Percentiles rank a stretch among this genome's conserved stretches.
phyloP scores from a whole-genome alignment of 2,113 vertebrate genomes.

The Zeus faber region DNA sequence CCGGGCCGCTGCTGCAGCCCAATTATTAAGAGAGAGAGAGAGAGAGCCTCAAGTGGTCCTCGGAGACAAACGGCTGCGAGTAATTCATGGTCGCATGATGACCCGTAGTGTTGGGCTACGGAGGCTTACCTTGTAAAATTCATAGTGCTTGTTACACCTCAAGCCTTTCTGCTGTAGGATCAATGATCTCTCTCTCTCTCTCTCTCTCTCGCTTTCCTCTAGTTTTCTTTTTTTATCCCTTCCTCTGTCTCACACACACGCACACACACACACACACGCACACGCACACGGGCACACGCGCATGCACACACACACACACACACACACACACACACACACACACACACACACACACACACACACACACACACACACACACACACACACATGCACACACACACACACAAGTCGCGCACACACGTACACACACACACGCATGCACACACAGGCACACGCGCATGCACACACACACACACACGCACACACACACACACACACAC shows the following conservation, averaged over 20 bases:
- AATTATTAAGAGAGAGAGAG: conserved; percentile 75
- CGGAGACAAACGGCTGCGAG: conserved; percentile 56
- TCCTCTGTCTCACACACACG: neutral
- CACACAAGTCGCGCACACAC: no score
- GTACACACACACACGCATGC: neutral
- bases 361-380: neutral
- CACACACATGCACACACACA: neutral
- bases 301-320: neutral
- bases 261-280: neutral
- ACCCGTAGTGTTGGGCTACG: conserved; percentile 56
- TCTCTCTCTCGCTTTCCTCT: conserved; percentile 9
- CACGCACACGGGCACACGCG: neutral
- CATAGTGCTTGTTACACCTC: conserved; percentile 39
- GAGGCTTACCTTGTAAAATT: conserved; percentile 63
- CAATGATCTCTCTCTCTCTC: conserved; percentile 35
- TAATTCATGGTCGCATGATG: conserved; percentile 68
- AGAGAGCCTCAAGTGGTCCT: conserved; percentile 69
- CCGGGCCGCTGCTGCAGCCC: conserved; percentile 60
- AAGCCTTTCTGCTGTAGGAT: conserved; percentile 43
- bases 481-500: neutral
- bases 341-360: neutral
- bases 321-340: neutral
- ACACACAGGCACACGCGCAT: neutral
- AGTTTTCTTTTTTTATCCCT: no score
- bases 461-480: neutral